Base-by-base conservation (phyloP, 2,888 invertebrate genomes). In the Sympetrum striolatum region DNA sequence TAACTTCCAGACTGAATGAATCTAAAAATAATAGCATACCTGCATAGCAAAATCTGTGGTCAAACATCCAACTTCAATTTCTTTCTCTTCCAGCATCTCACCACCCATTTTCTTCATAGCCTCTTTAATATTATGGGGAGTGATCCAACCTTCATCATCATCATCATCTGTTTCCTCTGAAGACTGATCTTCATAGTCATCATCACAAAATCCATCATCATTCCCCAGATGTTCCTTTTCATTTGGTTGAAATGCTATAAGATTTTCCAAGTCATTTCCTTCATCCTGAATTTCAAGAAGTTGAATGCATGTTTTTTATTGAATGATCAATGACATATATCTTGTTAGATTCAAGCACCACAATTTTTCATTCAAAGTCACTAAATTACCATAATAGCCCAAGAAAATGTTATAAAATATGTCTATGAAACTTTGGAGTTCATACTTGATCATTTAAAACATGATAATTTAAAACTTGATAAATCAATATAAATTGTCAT, bases 41-140 rank as follows among this genome's bases (percentile, higher is more conserved):
- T 99, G 99, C 96, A 99, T 98, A 0, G 99, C 98, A 95, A 98
- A 99, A 94, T 99, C 99, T 90, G 98, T 98, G 14, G 99, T 99
- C 92, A 99, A 96, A 93, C 99, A 99, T 0, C 98, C 99, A 44
- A 99, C 98, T 92, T 95, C 94, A 0, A 96, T 96, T 90, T 95
- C 93, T 92, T 96, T 95, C 73, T 96, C 96, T 92, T 96, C 96
- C 92, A 96, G 94, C 4, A 93, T 94, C 90, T 95, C 94, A 12
- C 95, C 94, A 92, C 96, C 96, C 93, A 97, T 95, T 93, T 96
- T 96, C 92, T 96, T 96, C 93, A 97, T 97, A 25, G 97, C 96
- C 92, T 95, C 95, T 91, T 95, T 95, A 37, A 99, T 94, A 94
- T 99, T 99, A 8, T 95, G 95, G 90, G 97, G 97, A 90, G 98